These are phyloP conservation scores for Ceratotherium simum DNA, from an alignment of 2,113 vertebrate species.

Conservation along the genomic window DNA sequence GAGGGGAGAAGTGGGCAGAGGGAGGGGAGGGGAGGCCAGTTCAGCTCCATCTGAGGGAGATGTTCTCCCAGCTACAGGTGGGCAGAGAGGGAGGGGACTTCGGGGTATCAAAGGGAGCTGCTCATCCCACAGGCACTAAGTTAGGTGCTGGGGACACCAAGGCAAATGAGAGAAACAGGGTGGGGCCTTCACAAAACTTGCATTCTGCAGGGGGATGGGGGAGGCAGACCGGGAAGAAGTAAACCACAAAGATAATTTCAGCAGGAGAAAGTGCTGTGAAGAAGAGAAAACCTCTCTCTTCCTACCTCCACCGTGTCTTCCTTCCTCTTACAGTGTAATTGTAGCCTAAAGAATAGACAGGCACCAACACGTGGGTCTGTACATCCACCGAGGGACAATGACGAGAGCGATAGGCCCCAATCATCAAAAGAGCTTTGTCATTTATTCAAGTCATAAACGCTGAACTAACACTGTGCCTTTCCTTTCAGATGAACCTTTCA, in stretches of 20 bases:
- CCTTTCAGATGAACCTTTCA: neutral
- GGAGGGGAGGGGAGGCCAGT: neutral
- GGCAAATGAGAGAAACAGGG: neutral
- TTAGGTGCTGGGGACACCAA: neutral
- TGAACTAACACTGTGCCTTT: too few relatives aligned
- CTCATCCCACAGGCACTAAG: neutral
- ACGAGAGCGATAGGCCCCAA: neutral
- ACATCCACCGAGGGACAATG: neutral
- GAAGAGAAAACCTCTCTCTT: neutral
- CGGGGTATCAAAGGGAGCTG: neutral
- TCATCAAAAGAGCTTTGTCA: neutral
- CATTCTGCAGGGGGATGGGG: neutral
- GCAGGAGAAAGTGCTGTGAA: neutral
- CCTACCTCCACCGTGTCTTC: neutral
- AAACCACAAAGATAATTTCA: neutral
- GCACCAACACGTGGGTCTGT: rapidly evolving
- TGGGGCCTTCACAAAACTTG: too few relatives aligned
- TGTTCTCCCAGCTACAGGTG: neutral
- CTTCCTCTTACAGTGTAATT: neutral
- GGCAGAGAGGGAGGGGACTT: neutral
- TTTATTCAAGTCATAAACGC: neutral
- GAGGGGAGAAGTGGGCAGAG: neutral
- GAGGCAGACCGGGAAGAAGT: neutral
- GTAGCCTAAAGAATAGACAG: neutral
- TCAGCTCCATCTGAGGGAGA: neutral